Conservation (phyloP, 2,888 invertebrate species). For the Loripinus fragilis region DNA sequence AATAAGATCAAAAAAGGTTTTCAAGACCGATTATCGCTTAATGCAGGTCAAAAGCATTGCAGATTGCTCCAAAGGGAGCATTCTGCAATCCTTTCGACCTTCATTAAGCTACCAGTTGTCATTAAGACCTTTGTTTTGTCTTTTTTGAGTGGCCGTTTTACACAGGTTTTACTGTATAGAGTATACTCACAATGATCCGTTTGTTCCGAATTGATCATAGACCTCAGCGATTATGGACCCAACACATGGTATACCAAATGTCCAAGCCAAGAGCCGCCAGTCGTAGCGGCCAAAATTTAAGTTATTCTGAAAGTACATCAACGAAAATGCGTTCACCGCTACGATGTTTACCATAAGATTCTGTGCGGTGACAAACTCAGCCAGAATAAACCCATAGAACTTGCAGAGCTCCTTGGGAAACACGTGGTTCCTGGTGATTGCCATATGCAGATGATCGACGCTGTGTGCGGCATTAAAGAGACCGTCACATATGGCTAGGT, state of each 20-base stretch:
- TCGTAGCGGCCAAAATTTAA: constrained; percentile 48
- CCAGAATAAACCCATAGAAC: constrained; percentile 54
- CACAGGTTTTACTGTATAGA: too few relatives aligned
- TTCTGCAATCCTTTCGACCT: too few relatives aligned
- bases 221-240: constrained; percentile 30
- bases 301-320: constrained; percentile 48
- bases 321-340: constrained; percentile 53
- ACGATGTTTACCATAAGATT: constrained; percentile 56
- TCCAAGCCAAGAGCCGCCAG: constrained; percentile 45
- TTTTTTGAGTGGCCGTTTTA: too few relatives aligned
- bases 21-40: too few relatives aligned
- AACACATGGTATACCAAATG: constrained; percentile 49
- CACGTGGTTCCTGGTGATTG: constrained; percentile 48
- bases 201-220: constrained; percentile 10
- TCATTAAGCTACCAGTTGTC: too few relatives aligned
- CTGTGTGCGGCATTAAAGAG: constrained; percentile 50
- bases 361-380: constrained; percentile 53
- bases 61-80: too few relatives aligned
- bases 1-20: too few relatives aligned
- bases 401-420: constrained; percentile 49
- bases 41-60: too few relatives aligned
- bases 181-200: constrained; percentile 25
- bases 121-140: too few relatives aligned
- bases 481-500: constrained; percentile 54
- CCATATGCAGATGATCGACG: constrained; percentile 52